Conservation (phyloP, 2,113 vertebrate species). For the Lophotis ruficrista region DNA sequence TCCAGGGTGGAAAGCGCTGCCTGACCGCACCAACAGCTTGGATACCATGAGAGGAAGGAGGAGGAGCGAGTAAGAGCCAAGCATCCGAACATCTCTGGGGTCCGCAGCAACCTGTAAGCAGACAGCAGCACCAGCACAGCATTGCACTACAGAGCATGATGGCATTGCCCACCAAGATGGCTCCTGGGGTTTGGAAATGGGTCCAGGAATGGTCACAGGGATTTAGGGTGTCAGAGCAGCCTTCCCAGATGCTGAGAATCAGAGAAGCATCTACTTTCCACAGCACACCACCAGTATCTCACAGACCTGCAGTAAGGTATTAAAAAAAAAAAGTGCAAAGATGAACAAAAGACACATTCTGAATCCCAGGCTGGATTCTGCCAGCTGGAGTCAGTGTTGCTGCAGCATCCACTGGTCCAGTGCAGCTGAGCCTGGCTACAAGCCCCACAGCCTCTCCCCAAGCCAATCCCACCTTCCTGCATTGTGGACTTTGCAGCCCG, state of each 20-base stretch:
- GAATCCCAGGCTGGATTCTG: not conserved
- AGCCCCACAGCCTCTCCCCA: not conserved
- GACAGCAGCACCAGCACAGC: not conserved
- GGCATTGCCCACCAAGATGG: not conserved
- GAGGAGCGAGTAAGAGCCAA: not conserved
- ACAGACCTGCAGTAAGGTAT: fast-evolving
- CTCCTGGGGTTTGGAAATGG: not conserved
- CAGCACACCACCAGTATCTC: not conserved
- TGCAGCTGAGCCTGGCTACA: not conserved
- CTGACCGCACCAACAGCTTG: not conserved
- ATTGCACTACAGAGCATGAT: fast-evolving
- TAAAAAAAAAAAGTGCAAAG: not conserved
- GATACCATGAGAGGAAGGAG: not conserved
- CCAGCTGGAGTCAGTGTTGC: not conserved
- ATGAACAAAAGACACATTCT: not conserved
- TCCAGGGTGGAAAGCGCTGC: not conserved
- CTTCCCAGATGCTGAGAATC: not conserved
- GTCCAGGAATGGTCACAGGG: fast-evolving
- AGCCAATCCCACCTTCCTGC: not conserved
- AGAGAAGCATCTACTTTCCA: not conserved
- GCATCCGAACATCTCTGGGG: not conserved
- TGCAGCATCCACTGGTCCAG: not conserved
- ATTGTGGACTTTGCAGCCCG: not conserved
- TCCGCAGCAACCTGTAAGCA: not conserved
- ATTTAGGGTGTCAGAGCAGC: not conserved